A percentile compares a stretch with the other conserved stretches of the same genome.
Conservation (phyloP, 2,888 invertebrate species). For the Petrolisthes manimaculis region DNA sequence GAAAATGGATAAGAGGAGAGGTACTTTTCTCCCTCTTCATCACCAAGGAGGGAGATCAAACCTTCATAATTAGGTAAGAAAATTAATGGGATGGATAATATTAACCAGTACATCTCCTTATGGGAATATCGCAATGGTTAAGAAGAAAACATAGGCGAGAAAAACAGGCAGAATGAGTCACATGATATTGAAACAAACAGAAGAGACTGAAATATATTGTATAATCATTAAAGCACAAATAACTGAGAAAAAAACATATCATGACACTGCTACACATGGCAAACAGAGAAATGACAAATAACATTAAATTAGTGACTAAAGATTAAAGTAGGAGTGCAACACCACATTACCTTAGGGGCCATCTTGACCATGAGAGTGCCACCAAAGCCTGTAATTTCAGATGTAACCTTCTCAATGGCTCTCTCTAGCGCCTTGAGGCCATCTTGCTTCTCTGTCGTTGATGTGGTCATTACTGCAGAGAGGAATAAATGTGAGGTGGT, state of each 20-base stretch:
- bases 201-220: neutral
- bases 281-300: neutral
- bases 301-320: neutral
- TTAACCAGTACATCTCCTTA: no score
- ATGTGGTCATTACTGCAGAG: slow-evolving; percentile 89
- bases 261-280: neutral
- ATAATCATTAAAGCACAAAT: neutral
- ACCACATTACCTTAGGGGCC: slow-evolving; percentile 78
- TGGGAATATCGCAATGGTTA: no score
- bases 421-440: slow-evolving; percentile 90
- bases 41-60: no score
- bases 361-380: slow-evolving; percentile 96
- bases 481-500: neutral
- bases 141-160: no score
- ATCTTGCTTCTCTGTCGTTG: slow-evolving; percentile 95
- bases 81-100: no score
- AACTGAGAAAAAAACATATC: neutral
- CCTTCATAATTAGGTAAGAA: no score
- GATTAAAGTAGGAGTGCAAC: no score
- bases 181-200: neutral
- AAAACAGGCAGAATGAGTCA: neutral
- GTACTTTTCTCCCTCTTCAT: no score
- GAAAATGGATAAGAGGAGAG: no score
- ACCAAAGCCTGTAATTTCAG: slow-evolving; percentile 82
- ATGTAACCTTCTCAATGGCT: slow-evolving; percentile 89